phyloP scores from a whole-genome alignment of 2,797 vertebrate genomes.

The Naso thynnoides region DNA sequence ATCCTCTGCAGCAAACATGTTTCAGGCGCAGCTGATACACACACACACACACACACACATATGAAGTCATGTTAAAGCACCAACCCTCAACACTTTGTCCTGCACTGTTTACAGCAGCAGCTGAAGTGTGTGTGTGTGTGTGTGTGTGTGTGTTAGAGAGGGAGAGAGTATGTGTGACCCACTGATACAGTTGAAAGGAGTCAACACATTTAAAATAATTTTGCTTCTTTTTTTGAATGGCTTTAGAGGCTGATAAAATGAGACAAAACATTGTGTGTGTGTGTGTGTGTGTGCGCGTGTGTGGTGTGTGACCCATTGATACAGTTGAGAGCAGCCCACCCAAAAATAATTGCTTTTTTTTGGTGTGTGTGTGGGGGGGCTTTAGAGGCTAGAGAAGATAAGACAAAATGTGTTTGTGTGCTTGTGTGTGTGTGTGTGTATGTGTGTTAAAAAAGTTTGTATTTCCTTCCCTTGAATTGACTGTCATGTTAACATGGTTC shows the following conservation, averaged over 20 bases:
- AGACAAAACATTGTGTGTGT: neutral
- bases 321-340: too few species aligned
- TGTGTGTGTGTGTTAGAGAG: neutral
- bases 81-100: neutral
- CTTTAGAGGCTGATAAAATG: too few species aligned
- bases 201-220: too few species aligned
- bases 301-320: too few species aligned
- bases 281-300: neutral
- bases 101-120: neutral
- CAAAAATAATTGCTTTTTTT: too few species aligned
- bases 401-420: neutral
- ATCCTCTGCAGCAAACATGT: conserved; percentile 17
- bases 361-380: too few species aligned
- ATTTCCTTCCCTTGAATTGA: too few species aligned
- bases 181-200: conserved; percentile 4
- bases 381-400: too few species aligned
- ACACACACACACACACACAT: conserved; percentile 16
- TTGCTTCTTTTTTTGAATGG: too few species aligned
- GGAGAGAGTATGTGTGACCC: neutral
- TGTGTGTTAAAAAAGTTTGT: too few species aligned
- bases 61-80: neutral
- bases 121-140: neutral
- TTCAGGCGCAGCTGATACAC: conserved; percentile 8
- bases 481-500: too few species aligned
- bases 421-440: neutral